Conservation (phyloP, 1,140 invertebrate species). For the Listronotus bonariensis region DNA sequence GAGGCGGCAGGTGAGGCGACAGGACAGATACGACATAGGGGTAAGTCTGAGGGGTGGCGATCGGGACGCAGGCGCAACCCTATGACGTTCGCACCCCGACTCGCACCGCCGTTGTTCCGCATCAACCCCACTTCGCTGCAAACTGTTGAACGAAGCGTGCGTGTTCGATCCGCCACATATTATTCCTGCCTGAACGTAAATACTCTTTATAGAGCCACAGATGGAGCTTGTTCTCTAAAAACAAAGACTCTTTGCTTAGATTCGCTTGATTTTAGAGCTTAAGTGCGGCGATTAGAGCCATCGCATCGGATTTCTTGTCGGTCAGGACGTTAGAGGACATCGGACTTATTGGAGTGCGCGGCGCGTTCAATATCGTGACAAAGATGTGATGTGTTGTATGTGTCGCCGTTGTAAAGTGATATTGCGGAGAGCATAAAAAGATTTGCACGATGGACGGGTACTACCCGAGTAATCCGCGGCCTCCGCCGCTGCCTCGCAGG, state of each 20-base stretch:
- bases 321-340: constrained; percentile 32
- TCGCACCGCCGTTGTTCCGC: constrained; percentile 43
- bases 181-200: constrained; percentile 40
- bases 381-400: constrained; percentile 39
- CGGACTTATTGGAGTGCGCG: constrained; percentile 32
- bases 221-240: neutral
- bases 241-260: constrained; percentile 3
- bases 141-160: constrained; percentile 47
- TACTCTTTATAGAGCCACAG: constrained; percentile 17
- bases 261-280: neutral
- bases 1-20: constrained; percentile 47
- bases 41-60: constrained; percentile 24
- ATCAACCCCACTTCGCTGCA: constrained; percentile 52
- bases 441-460: constrained; percentile 59
- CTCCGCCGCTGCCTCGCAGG: constrained; percentile 60
- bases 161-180: constrained; percentile 37
- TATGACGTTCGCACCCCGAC: constrained; percentile 50
- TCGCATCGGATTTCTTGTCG: neutral
- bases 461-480: constrained; percentile 54
- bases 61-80: constrained; percentile 41
- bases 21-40: constrained; percentile 42
- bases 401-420: constrained; percentile 26
- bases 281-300: neutral
- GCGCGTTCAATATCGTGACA: constrained; percentile 33
- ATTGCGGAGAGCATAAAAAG: constrained; percentile 7